Conservation (phyloP, 2,113 vertebrate species). For the Herpailurus yagouaroundi region DNA sequence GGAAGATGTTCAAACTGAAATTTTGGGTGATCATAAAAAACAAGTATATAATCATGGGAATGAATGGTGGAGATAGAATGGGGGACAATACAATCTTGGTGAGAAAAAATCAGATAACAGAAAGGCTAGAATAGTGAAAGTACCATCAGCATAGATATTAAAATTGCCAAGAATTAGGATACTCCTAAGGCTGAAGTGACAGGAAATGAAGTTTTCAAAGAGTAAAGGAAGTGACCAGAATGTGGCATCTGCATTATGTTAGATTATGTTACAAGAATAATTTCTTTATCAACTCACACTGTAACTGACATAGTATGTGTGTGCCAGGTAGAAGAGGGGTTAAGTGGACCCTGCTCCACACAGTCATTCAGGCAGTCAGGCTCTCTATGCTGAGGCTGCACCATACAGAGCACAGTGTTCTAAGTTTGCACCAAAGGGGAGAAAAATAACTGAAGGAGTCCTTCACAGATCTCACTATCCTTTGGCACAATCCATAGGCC, state of each 20-base stretch:
- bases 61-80: neutral
- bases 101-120: neutral
- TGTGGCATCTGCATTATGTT: neutral
- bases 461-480: neutral
- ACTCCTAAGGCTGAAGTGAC: neutral
- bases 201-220: neutral
- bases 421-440: neutral
- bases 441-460: neutral
- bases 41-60: neutral
- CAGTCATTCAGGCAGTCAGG: neutral
- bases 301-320: neutral
- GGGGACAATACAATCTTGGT: neutral
- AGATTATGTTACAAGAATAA: neutral
- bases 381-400: neutral
- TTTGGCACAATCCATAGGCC: neutral
- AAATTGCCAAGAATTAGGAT: neutral
- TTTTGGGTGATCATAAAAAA: neutral
- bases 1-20: neutral
- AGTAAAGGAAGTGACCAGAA: neutral
- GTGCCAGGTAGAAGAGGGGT: fast-evolving
- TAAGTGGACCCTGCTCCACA: neutral
- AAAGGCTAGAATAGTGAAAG: neutral
- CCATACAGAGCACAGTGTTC: neutral
- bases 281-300: neutral
- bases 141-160: neutral